phyloP scores from a whole-genome alignment of 2,888 invertebrate genomes.

The Caenorhabditis doughertyi region DNA sequence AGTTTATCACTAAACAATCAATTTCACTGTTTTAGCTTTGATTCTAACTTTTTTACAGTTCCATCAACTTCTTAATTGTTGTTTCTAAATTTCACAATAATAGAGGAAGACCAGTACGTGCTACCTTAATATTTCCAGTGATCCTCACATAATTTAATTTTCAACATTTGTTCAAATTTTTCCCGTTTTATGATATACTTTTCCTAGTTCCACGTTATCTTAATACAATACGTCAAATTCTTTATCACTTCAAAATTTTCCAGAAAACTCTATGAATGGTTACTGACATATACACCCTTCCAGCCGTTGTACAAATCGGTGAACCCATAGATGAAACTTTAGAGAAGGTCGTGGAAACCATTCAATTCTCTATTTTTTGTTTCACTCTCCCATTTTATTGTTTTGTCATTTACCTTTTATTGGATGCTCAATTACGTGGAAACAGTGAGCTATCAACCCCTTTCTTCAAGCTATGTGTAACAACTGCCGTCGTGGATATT shows the following conservation, averaged over 20 bases:
- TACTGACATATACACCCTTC: conserved; percentile 42
- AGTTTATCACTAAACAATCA: too few species aligned
- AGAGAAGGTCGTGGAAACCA: conserved; percentile 39
- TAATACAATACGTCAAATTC: background rate
- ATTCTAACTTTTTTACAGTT: too few species aligned
- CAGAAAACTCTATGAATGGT: conserved; percentile 29
- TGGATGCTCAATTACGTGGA: conserved; percentile 45
- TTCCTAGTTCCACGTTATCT: too few species aligned
- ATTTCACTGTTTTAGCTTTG: too few species aligned
- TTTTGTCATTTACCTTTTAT: conserved; percentile 30
- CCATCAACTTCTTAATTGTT: too few species aligned
- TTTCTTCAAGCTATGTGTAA: conserved; percentile 62
- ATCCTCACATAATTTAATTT: too few species aligned
- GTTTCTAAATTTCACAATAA: too few species aligned
- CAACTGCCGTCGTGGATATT: conserved; percentile 58
- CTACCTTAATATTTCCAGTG: too few species aligned
- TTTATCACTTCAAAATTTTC: conserved; percentile 2
- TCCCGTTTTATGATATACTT: too few species aligned
- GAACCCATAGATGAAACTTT: conserved; percentile 49
- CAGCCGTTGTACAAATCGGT: conserved; percentile 22
- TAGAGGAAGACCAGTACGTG: too few species aligned
- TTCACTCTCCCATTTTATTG: conserved; percentile 54
- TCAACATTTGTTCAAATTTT: too few species aligned
- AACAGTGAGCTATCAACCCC: conserved; percentile 50
- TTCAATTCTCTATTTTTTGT: conserved; percentile 53